Evolutionary conservation across 2,113 vertebrate species (phyloP), one percentile per base, ranked within the genome.

Genomic region (Hirundichthys speculiger): DNA sequence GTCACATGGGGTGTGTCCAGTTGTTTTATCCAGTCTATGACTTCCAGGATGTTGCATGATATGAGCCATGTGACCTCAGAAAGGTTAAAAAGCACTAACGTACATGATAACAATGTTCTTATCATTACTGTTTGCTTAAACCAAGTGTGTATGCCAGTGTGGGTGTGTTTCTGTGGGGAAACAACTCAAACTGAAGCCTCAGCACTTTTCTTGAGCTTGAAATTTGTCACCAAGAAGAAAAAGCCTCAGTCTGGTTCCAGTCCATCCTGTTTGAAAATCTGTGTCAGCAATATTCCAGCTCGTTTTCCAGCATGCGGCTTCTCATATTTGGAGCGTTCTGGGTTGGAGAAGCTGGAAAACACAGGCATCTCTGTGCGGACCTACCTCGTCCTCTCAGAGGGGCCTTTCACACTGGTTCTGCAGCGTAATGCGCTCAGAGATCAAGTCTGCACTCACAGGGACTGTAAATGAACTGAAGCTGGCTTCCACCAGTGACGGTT

Each of bases 291-390:
- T 68, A 50, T 80, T 71, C 7, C 66, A 56, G 72, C 51, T 48
- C 45, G 48, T n/a, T 77, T 75, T 82, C 64, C 75, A 75, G 57
- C 41, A 3, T 75, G 83, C 1, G 82, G 75, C 70, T 38, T 50
- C 62, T 77, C 67, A 69, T 73, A 63, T 78, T 74, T 82, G 79
- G 71, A 84, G 76, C 20, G 68, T 69, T 78, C 64, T n/a, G n/a
- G n/a, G n/a, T n/a, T n/a, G n/a, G n/a, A n/a, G n/a, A 58, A 71
- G 53, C 3, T 8, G 4, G 58, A 12, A 63, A 66, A 88, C 72
- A 86, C 74, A 76, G 63, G 73, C 52, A 59, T 40, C 86, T 80
- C 75, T 84, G 82, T 86, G 72, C 51, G 38, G 64, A 76, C 62
- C 71, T 49, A 60, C 68, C 7, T 39, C n/a, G n/a, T n/a, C n/a